These are phyloP conservation scores for Pogonocichla stellata DNA, from an alignment of 2,113 vertebrate genomes.

Conservation along the genomic window DNA sequence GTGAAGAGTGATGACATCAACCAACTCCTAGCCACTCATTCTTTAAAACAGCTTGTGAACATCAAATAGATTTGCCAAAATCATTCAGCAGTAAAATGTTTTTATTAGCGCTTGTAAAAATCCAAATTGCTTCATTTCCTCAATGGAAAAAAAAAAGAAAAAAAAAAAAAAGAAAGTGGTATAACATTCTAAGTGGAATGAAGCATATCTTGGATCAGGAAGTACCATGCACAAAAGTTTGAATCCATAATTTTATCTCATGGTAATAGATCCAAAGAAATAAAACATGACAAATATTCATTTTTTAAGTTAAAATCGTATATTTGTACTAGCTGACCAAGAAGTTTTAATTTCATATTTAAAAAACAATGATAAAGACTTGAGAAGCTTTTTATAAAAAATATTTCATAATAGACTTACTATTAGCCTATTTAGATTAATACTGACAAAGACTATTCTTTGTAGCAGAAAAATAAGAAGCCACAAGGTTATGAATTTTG, in stretches of 20 bases:
- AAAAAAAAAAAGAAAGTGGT: not conserved
- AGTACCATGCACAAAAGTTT: not conserved
- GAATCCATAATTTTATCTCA: not conserved
- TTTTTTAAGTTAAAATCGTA: not conserved
- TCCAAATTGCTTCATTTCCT: not conserved
- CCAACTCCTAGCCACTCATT: not conserved
- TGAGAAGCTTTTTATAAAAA: not conserved
- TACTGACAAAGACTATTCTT: not conserved
- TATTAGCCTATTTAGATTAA: not conserved
- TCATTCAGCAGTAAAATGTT: not conserved
- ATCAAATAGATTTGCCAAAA: not conserved
- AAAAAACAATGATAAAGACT: not conserved
- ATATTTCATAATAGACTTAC: not conserved
- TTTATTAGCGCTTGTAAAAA: not conserved
- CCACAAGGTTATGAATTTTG: not conserved
- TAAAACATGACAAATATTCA: accelerated
- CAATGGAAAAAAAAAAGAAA: not conserved
- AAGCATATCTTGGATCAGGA: not conserved
- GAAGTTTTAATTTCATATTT: not conserved
- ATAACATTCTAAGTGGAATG: not conserved
- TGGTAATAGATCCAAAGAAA: not conserved
- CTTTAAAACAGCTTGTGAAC: not conserved
- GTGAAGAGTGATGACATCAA: not conserved
- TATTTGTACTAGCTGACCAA: not conserved
- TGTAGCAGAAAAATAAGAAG: not conserved